Percentiles rank a stretch among this genome's conserved stretches.
These are phyloP conservation scores for Zaprionus obscuricornis DNA, from an alignment of 2,888 invertebrate genomes.

Conservation along the genomic window DNA sequence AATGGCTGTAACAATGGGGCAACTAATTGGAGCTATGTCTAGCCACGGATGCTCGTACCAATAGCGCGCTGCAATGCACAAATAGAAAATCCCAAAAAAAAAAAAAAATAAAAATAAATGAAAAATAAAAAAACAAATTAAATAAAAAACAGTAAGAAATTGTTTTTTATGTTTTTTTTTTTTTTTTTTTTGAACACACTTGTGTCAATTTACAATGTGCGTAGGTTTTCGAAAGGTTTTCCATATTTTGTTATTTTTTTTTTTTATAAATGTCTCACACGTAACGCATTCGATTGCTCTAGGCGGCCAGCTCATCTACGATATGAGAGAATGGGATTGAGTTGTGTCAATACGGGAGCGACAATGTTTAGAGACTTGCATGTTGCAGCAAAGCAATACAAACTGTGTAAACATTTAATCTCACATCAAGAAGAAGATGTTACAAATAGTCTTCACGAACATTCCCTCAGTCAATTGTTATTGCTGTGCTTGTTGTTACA, in stretches of 20 bases:
- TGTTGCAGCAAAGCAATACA: conserved; percentile 60
- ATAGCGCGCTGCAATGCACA: conserved; percentile 64
- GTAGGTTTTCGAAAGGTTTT: conserved; percentile 66
- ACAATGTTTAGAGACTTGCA: conserved; percentile 66
- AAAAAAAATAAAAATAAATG: conserved; percentile 22
- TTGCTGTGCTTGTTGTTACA: no score
- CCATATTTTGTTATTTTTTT: conserved; percentile 33
- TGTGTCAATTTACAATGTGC: conserved; percentile 75
- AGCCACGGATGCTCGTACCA: conserved; percentile 44
- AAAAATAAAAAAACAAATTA: conserved; percentile 29
- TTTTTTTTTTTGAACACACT: conserved; percentile 45
- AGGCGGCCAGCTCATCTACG: conserved; percentile 18
- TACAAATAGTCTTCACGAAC: conserved; percentile 35
- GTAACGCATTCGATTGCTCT: conserved; percentile 47
- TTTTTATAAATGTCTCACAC: conserved; percentile 68
- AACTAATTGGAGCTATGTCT: conserved; percentile 70
- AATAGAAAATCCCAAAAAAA: conserved; percentile 74
- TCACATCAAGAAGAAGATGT: conserved; percentile 63
- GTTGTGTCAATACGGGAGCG: conserved; percentile 56
- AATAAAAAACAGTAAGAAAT: conserved; percentile 33
- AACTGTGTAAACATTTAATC: conserved; percentile 79
- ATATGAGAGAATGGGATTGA: conserved; percentile 50
- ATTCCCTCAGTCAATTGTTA: conserved; percentile 7
- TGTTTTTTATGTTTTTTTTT: conserved; percentile 26
- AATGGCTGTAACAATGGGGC: conserved; percentile 56